Conservation (phyloP, 2,888 invertebrate genomes). For the Thelaira solivaga region DNA sequence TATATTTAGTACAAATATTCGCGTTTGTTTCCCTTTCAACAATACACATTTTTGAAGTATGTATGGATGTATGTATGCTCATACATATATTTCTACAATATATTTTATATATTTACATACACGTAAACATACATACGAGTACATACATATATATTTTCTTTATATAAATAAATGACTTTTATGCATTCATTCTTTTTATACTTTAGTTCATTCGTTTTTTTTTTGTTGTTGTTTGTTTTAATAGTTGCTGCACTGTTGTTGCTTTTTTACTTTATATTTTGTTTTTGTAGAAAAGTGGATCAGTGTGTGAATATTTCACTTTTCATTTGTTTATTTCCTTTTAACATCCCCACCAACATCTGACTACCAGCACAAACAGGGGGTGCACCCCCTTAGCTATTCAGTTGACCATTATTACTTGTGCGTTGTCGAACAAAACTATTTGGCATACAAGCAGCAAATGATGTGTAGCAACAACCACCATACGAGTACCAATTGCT, state of each 20-base stretch:
- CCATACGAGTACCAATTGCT: constrained; percentile 6
- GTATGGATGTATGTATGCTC: no score
- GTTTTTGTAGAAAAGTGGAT: constrained; percentile 50
- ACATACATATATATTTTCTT: background rate
- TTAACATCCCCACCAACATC: constrained; percentile 3
- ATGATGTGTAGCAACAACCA: constrained; percentile 13
- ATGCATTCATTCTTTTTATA: background rate
- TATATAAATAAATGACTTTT: background rate
- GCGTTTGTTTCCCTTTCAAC: constrained; percentile 36
- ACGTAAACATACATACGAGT: background rate
- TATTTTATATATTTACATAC: no score
- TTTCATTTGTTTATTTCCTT: constrained; percentile 14
- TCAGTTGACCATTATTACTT: constrained; percentile 10
- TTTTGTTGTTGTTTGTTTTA: constrained; percentile 10
- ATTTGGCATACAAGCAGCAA: background rate
- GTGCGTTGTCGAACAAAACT: background rate
- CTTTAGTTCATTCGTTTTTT: background rate
- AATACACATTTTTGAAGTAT: no score
- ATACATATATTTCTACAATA: no score
- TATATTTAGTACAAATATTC: constrained; percentile 2
- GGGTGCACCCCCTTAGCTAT: constrained; percentile 20
- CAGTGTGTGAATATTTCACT: constrained; percentile 56
- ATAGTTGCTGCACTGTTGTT: background rate
- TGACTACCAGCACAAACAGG: constrained; percentile 11
- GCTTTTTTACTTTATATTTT: constrained; percentile 12